Conservation (phyloP, 2,797 vertebrate genomes). For the Allobates femoralis region DNA sequence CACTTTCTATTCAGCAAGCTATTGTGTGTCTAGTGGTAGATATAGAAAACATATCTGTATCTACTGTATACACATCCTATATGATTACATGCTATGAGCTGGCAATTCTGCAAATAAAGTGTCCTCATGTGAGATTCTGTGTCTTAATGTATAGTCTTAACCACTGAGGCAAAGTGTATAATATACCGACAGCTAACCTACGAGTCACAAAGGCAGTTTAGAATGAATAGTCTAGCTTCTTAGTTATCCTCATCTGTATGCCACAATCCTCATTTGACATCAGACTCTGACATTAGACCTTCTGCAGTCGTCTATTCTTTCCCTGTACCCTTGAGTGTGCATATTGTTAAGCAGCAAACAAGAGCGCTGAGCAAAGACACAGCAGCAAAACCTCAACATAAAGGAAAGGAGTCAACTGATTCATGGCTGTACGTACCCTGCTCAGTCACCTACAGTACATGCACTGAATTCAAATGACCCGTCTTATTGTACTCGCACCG, state of each 20-base stretch:
- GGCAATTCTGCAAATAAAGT: background rate
- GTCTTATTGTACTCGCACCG: slow-evolving; percentile 48
- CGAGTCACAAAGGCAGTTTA: background rate
- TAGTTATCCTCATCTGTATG: slow-evolving; percentile 8
- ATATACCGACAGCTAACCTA: background rate
- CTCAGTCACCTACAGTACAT: slow-evolving; percentile 53
- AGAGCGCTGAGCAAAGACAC: slow-evolving; percentile 37
- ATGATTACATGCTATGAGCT: background rate
- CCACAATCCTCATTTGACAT: slow-evolving; percentile 38
- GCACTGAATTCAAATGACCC: slow-evolving; percentile 56
- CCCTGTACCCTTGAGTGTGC: slow-evolving; percentile 32
- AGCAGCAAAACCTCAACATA: slow-evolving; percentile 45
- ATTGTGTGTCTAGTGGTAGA: background rate
- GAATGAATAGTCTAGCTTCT: background rate
- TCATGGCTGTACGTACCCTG: slow-evolving; percentile 52
- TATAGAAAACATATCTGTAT: background rate
- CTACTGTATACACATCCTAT: background rate
- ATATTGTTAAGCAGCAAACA: slow-evolving; percentile 49
- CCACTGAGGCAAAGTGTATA: background rate
- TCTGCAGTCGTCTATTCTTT: slow-evolving; percentile 31
- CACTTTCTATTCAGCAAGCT: background rate
- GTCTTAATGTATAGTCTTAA: background rate
- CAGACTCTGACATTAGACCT: slow-evolving; percentile 24
- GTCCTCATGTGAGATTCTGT: background rate
- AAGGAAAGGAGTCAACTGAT: slow-evolving; percentile 54